Evolutionary conservation across 2,797 vertebrate species (phyloP).

Genomic region (Petrocephalus sullivani): DNA sequence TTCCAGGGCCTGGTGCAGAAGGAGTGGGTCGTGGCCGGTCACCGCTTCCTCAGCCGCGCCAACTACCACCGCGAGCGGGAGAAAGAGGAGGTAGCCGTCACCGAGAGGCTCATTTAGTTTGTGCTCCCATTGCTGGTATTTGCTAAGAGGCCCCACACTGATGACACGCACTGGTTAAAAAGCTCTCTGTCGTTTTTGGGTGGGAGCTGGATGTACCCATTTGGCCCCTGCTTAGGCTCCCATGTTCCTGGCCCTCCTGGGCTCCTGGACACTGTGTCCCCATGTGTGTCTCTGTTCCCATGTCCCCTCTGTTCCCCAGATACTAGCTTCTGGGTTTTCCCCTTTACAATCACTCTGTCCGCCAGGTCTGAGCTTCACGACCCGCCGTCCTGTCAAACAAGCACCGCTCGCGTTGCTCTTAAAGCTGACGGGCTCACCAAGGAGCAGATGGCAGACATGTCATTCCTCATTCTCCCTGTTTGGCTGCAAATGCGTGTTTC

Average conservation of each 20-base stretch:
- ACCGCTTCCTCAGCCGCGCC: conserved; percentile 77
- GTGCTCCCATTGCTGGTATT: background rate
- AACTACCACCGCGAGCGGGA: conserved; percentile 67
- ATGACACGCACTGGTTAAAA: background rate
- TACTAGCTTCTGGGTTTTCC: background rate
- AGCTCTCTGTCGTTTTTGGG: background rate
- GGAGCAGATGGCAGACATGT: background rate
- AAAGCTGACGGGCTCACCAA: background rate
- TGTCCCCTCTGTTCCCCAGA: background rate
- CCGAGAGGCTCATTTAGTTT: background rate
- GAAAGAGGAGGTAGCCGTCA: conserved; percentile 68
- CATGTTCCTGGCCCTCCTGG: background rate
- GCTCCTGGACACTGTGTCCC: background rate
- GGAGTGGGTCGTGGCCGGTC: conserved; percentile 86
- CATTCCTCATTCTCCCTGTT: background rate
- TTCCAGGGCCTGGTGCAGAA: conserved; percentile 89
- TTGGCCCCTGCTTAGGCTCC: background rate
- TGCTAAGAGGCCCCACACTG: background rate
- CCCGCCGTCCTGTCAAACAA: background rate
- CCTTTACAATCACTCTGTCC: background rate
- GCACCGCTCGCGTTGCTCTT: background rate
- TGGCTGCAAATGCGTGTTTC: background rate
- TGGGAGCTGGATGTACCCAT: background rate
- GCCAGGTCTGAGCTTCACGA: background rate
- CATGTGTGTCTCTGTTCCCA: background rate